Base-by-base conservation (phyloP, 2,113 vertebrate genomes). In the Hystrix cristata region DNA sequence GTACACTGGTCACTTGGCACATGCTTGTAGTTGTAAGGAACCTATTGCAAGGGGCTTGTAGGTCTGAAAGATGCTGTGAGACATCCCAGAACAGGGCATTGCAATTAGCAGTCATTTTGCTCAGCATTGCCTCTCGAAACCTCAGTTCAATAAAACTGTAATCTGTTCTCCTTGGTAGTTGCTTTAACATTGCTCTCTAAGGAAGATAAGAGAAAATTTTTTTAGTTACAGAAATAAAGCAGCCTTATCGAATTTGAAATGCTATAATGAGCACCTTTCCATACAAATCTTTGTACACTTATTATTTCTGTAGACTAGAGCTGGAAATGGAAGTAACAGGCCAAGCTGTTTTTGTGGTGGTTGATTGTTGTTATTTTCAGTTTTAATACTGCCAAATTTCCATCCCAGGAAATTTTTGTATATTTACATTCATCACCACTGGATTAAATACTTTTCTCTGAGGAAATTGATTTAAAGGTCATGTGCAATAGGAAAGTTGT, bases 381-480 rank as follows among this genome's bases (percentile, higher is more conserved):
- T 95, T 93, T 38, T 88, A 84, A 88, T 76, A n/a, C 25, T 67
- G 18, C 5, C 14, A 85, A 19, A 76, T 79, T 86, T 55, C 5
- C 27, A 43, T 89, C n/a, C 23, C 7, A 83, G 67, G 18, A 74
- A 25, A 7, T 57, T 89, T 94, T 81, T 82, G 2, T 38, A 38
- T 25, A 43, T 94, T 79, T 76, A 31, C 0, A 25, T 14, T 87
- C 57, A 71, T 34, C 23, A 78, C 34, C 1, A 85, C 72, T 86
- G 19, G 59, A 57, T 60, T 38, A 78, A 91, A 92, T 90, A 55
- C 0, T 10, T 0, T 62, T 84, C 74, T 92, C 57, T 94, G 53
- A 87, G 69, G 43, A 85, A 72, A 43, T 62, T 74, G 31, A 57
- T 83, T 62, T 81, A 79, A 94, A 94, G 31, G 14, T 92, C 67